A percentile compares a stretch with the other conserved stretches of the same genome.
Evolutionary conservation across 2,888 invertebrate genomes (phyloP).

Genomic region (Ophioninae sp.): DNA sequence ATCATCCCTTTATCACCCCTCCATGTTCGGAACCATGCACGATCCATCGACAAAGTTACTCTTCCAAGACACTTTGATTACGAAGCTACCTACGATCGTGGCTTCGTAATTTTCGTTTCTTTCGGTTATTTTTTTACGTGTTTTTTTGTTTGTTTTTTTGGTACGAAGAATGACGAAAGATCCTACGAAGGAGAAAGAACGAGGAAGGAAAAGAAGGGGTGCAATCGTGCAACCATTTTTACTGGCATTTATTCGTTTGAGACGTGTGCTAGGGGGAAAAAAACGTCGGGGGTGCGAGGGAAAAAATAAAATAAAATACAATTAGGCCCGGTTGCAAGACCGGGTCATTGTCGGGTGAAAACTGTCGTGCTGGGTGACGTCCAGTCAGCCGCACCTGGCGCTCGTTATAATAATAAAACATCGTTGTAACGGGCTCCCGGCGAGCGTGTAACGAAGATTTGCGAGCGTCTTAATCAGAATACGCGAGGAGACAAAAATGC

Average conservation of each 20-base stretch:
- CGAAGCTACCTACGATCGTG: constrained; percentile 1
- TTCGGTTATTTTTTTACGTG: too few relatives aligned
- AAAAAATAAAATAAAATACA: constrained; percentile 44
- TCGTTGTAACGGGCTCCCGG: constrained; percentile 67
- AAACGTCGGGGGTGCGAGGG: constrained; percentile 19
- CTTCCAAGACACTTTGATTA: constrained; percentile 40
- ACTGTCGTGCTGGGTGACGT: constrained; percentile 65
- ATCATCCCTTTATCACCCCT: constrained; percentile 44
- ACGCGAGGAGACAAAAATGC: constrained; percentile 44
- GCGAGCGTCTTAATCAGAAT: constrained; percentile 68
- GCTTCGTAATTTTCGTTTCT: not conserved
- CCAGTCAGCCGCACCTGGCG: constrained; percentile 69
- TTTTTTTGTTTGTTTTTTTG: not conserved
- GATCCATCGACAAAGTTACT: constrained; percentile 44
- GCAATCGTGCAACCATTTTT: not conserved
- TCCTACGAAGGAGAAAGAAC: not conserved
- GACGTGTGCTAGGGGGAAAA: not conserved
- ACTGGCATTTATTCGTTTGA: constrained; percentile 2
- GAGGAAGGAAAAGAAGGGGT: not conserved
- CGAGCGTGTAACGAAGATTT: constrained; percentile 69
- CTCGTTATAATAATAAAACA: constrained; percentile 68
- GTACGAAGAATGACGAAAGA: not conserved
- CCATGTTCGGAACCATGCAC: constrained; percentile 29
- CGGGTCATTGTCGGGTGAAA: constrained; percentile 53
- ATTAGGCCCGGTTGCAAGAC: constrained; percentile 31